These are phyloP conservation scores for Petrolisthes cinctipes DNA, from an alignment of 2,888 invertebrate genomes.

Conservation along the genomic window DNA sequence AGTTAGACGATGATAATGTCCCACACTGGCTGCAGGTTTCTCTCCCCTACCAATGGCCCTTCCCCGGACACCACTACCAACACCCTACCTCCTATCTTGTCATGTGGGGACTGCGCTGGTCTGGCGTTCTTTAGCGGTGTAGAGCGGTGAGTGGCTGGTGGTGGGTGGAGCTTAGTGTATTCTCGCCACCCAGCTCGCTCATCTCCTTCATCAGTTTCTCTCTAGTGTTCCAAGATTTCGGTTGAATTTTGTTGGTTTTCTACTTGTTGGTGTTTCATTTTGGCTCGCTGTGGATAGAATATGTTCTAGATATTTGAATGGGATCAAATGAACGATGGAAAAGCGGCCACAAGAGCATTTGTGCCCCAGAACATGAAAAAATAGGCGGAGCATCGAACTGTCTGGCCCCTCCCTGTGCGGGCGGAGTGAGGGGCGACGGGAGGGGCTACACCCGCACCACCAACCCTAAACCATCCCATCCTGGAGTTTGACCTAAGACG, in stretches of 20 bases:
- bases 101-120: slow-evolving; percentile 40
- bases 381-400: slow-evolving; percentile 27
- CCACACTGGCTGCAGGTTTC: slow-evolving; percentile 6
- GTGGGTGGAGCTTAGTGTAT: slow-evolving; percentile 28
- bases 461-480: slow-evolving; percentile 52
- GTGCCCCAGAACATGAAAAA: neutral
- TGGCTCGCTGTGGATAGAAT: neutral
- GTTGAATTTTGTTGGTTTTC: neutral
- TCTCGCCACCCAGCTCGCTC: neutral
- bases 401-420: slow-evolving; percentile 34
- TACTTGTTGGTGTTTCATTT: neutral
- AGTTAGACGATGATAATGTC: slow-evolving; percentile 34
- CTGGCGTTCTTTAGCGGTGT: neutral
- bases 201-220: neutral
- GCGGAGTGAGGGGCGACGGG: slow-evolving; percentile 45
- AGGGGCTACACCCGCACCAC: slow-evolving; percentile 41
- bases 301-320: neutral
- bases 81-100: neutral
- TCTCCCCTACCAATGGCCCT: too few relatives aligned
- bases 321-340: neutral
- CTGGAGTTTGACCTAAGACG: slow-evolving; percentile 60
- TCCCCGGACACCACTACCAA: neutral
- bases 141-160: neutral
- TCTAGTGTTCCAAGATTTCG: neutral
- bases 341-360: neutral